These are phyloP conservation scores for Yponomeuta plumbellus DNA, from an alignment of 2,888 invertebrate species.

Conservation along the genomic window DNA sequence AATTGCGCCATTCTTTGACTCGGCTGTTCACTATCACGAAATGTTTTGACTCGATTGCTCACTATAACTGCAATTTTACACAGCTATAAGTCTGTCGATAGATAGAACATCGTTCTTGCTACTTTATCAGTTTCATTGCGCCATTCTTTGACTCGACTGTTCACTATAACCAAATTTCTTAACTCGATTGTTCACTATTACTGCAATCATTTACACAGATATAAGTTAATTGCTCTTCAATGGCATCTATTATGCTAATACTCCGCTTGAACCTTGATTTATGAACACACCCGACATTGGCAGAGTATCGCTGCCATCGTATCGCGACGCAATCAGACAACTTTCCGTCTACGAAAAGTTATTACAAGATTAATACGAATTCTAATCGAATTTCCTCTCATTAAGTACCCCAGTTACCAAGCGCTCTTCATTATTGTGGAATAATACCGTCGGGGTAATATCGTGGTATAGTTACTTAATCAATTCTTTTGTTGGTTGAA, in stretches of 20 bases:
- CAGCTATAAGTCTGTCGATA: too few species aligned
- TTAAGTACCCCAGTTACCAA: conserved; percentile 72
- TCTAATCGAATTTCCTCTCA: conserved; percentile 76
- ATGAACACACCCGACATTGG: neutral
- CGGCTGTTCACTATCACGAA: too few species aligned
- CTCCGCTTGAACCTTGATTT: neutral
- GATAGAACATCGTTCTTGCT: too few species aligned
- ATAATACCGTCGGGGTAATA: conserved; percentile 72
- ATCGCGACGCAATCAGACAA: conserved; percentile 50
- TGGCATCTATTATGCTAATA: neutral
- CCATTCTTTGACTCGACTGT: too few species aligned
- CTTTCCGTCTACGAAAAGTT: conserved; percentile 50
- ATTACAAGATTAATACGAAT: conserved; percentile 73
- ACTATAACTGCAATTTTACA: too few species aligned
- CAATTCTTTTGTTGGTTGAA: conserved; percentile 75
- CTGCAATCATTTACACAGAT: neutral
- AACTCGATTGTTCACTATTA: too few species aligned
- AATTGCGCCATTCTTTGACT: too few species aligned
- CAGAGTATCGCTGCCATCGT: neutral
- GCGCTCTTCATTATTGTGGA: conserved; percentile 73
- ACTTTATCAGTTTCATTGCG: too few species aligned
- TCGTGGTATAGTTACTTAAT: conserved; percentile 75
- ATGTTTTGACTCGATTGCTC: too few species aligned
- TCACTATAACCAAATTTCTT: too few species aligned
- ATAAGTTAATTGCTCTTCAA: neutral